These are phyloP conservation scores for Saturnia pavonia DNA, from an alignment of 2,888 invertebrate genomes.

Conservation along the genomic window DNA sequence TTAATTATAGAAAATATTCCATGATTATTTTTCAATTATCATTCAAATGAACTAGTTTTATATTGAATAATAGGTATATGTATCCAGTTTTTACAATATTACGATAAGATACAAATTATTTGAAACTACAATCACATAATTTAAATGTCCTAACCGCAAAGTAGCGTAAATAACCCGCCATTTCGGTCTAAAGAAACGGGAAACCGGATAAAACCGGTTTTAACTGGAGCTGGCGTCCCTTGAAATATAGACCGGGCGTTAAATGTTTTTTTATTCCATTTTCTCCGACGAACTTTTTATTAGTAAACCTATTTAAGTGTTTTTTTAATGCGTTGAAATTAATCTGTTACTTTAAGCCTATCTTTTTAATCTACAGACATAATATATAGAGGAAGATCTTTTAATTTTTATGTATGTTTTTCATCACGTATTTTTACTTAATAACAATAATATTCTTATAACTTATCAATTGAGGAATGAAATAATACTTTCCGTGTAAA, in stretches of 20 bases:
- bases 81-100: not conserved
- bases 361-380: not conserved
- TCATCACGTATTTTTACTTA: no score
- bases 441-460: no score
- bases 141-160: conserved; percentile 34
- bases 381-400: not conserved
- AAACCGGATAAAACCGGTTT: conserved; percentile 54
- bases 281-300: not conserved
- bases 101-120: not conserved
- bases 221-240: conserved; percentile 42
- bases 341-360: not conserved
- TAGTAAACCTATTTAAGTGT: not conserved
- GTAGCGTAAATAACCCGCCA: conserved; percentile 51
- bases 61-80: no score
- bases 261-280: conserved; percentile 7
- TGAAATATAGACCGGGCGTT: conserved; percentile 26
- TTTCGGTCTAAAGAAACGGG: conserved; percentile 55
- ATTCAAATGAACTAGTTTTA: no score
- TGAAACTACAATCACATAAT: conserved; percentile 44
- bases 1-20: no score
- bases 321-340: not conserved
- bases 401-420: no score
- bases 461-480: no score
- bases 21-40: no score
- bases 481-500: no score